These are phyloP conservation scores for Muntiacus muntjak DNA, from an alignment of 2,113 vertebrate species.

Conservation along the genomic window DNA sequence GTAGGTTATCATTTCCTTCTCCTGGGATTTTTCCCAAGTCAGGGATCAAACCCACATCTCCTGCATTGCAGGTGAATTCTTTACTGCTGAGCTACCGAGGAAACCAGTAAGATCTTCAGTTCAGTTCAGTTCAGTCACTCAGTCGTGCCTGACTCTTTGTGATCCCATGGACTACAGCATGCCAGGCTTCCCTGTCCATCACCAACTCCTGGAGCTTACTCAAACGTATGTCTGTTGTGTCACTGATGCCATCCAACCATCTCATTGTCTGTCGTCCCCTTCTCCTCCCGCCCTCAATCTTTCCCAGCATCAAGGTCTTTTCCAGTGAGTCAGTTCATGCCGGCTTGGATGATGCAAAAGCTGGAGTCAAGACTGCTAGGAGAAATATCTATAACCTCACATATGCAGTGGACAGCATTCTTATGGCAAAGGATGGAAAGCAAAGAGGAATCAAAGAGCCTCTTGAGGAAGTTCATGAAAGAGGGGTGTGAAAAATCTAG, in stretches of 20 bases:
- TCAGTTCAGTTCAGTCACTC: not conserved
- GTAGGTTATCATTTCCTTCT: not conserved
- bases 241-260: not conserved
- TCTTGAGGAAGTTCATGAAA: not conserved
- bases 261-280: not conserved
- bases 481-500: not conserved
- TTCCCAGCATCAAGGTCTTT: not conserved
- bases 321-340: not conserved
- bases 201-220: not conserved
- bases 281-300: not conserved
- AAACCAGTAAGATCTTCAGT: not conserved
- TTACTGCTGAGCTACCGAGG: not conserved
- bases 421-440: not conserved
- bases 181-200: not conserved
- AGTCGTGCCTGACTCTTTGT: not conserved
- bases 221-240: not conserved
- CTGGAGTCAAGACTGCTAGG: not conserved
- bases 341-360: not conserved
- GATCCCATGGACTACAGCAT: not conserved
- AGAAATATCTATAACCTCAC: not conserved
- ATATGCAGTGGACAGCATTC: not conserved
- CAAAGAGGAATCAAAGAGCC: not conserved
- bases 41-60: not conserved
- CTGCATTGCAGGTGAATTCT: not conserved
- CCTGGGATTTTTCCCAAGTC: not conserved